Conservation (phyloP, 1,140 invertebrate genomes). For the Drosophila willistoni region DNA sequence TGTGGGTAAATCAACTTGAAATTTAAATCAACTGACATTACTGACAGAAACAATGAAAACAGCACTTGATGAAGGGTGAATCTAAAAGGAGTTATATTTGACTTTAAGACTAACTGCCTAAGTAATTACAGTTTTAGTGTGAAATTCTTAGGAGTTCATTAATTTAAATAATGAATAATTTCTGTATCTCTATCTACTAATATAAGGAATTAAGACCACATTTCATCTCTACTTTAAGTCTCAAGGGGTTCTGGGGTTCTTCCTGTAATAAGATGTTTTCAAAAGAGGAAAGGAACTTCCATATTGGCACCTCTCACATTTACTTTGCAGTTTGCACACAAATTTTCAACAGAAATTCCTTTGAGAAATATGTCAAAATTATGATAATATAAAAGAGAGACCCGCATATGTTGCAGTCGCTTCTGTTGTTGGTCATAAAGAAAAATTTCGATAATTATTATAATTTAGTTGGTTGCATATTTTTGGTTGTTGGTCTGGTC, state of each 20-base stretch:
- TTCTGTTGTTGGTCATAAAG: constrained; percentile 46
- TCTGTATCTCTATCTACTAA: no score
- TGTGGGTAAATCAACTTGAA: constrained; percentile 35
- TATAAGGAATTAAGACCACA: no score
- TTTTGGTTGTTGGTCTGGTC: constrained; percentile 23
- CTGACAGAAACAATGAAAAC: background rate
- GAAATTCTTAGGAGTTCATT: no score
- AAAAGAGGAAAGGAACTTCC: no score
- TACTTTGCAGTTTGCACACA: no score
- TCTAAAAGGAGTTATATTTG: background rate
- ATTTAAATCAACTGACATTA: background rate
- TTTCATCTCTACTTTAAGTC: no score
- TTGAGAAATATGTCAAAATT: background rate
- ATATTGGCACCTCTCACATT: no score
- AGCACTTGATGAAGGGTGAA: background rate
- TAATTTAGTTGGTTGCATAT: constrained; percentile 49
- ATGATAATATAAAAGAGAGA: constrained; percentile 20
- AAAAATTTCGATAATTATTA: constrained; percentile 72
- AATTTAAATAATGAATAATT: no score
- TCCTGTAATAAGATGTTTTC: no score
- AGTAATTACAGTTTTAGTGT: no score
- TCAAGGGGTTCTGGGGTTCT: no score
- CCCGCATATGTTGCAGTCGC: constrained; percentile 18
- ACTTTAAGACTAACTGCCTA: no score
- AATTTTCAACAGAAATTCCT: background rate